Conservation (phyloP, 1,140 invertebrate genomes). For the Halesus radiatus region DNA sequence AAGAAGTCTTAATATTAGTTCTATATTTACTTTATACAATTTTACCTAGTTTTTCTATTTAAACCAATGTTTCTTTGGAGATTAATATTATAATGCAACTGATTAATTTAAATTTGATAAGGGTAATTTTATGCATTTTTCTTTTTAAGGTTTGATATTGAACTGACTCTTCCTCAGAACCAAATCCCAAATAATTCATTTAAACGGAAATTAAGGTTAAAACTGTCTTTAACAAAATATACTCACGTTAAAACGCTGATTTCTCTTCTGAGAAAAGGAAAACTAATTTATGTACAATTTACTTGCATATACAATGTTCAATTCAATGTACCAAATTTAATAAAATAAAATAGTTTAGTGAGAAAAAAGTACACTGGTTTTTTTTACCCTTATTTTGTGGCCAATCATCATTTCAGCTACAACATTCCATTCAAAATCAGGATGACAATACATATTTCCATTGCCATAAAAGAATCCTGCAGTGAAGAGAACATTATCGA, state of each 20-base stretch:
- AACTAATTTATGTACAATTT: too few relatives aligned
- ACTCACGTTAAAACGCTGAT: too few relatives aligned
- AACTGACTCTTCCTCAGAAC: not conserved
- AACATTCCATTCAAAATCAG: not conserved
- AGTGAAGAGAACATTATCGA: too few relatives aligned
- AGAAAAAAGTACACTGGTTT: slow-evolving; percentile 1
- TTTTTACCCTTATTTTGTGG: not conserved
- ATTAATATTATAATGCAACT: slow-evolving; percentile 27
- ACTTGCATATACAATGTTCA: not conserved
- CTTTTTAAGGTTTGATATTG: slow-evolving; percentile 5
- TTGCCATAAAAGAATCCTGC: too few relatives aligned
- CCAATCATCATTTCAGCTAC: too few relatives aligned
- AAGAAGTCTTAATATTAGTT: slow-evolving; percentile 49
- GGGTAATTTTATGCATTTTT: not conserved
- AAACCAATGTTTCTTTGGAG: slow-evolving; percentile 20
- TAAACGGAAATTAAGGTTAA: too few relatives aligned
- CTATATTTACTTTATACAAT: slow-evolving; percentile 1
- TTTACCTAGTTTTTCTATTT: slow-evolving; percentile 28
- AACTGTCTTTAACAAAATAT: too few relatives aligned
- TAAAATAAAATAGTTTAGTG: slow-evolving; percentile 31
- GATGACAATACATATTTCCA: not conserved
- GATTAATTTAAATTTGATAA: slow-evolving; percentile 34
- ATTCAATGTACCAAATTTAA: slow-evolving; percentile 24
- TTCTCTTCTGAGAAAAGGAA: too few relatives aligned
- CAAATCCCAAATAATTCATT: too few relatives aligned